Base-by-base conservation (phyloP, 2,888 invertebrate species). In the Perizoma flavofasciatum region DNA sequence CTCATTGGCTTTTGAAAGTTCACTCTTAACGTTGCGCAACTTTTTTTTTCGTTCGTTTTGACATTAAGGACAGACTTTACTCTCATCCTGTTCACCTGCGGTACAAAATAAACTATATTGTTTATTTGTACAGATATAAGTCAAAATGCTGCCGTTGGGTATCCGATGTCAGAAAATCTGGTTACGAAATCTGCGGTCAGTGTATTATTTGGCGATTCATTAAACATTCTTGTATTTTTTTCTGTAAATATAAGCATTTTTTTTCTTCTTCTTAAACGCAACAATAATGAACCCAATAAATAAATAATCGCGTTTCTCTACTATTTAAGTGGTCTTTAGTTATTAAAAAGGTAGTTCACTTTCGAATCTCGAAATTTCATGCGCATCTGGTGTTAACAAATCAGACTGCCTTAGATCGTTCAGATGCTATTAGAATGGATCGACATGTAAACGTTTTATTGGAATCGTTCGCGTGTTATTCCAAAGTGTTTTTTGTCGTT, bases 1-100 rank as follows among this genome's bases (percentile, higher is more conserved):
- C 83, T 84, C 84, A 84, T 84, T 83, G 81, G 80, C 79, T 85
- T 88, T 89, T 87, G 88, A 90, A 90, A 91, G 88, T 88, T 84
- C 77, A 83, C 77, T 80, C 68, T 67, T 72, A 67, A 57, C 65
- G 68, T 81, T 83, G 79, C 82, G 83, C 79, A 88, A 88, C 72
- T 77, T 78, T 77, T 70, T 35, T 70, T 70, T 68, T 70, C 68
- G 70, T 72, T 73, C 61, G 54, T 69, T 78, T 76, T 72, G 71
- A 78, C 72, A 67, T 75, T 80, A 78, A 79, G 74, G 74, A 80
- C 74, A 70, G 57, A 68, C 73, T 74, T 78, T 70, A 72, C 70
- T 68, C 50, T 62, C 67, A 71, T 75, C 75, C 72, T 74, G 67
- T 69, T 65, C 78, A 83, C 81, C 83, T 79, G 83, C 72, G 72